Evolutionary conservation across 2,888 invertebrate genomes (phyloP).

Genomic region (Thecophora atra): DNA sequence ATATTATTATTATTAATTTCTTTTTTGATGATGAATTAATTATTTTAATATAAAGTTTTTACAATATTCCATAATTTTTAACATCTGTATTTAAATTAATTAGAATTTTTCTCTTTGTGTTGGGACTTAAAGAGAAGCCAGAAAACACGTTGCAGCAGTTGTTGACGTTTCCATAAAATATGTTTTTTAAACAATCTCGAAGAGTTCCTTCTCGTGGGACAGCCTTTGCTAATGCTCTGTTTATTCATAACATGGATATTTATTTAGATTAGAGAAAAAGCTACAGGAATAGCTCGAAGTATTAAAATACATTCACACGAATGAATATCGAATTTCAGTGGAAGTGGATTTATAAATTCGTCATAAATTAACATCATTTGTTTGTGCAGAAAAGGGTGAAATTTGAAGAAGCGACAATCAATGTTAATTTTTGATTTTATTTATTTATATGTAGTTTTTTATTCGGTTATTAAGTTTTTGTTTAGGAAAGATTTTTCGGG

Average conservation of each 20-base stretch:
- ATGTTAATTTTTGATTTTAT: neutral
- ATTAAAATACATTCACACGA: too few species aligned
- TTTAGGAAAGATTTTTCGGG: too few species aligned
- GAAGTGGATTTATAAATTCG: constrained; percentile 28
- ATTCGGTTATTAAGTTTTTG: too few species aligned
- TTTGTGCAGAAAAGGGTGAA: constrained; percentile 2
- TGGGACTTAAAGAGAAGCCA: constrained; percentile 2
- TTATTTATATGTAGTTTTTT: too few species aligned
- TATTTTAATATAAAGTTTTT: too few species aligned
- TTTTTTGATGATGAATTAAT: too few species aligned
- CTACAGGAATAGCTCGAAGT: constrained; percentile 26
- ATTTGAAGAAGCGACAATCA: constrained; percentile 2
- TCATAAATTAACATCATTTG: constrained; percentile 29
- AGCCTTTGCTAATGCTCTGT: neutral
- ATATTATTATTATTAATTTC: too few species aligned
- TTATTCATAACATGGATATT: constrained; percentile 2
- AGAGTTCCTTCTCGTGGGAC: constrained; percentile 10
- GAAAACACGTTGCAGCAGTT: neutral
- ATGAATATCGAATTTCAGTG: too few species aligned
- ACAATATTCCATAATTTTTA: too few species aligned
- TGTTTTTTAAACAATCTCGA: neutral
- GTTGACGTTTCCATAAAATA: constrained; percentile 16
- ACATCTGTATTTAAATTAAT: too few species aligned
- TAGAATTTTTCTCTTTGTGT: too few species aligned
- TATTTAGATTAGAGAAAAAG: neutral